These are phyloP conservation scores for Cerastis rubricosa DNA, from an alignment of 2,888 invertebrate genomes.

Conservation along the genomic window DNA sequence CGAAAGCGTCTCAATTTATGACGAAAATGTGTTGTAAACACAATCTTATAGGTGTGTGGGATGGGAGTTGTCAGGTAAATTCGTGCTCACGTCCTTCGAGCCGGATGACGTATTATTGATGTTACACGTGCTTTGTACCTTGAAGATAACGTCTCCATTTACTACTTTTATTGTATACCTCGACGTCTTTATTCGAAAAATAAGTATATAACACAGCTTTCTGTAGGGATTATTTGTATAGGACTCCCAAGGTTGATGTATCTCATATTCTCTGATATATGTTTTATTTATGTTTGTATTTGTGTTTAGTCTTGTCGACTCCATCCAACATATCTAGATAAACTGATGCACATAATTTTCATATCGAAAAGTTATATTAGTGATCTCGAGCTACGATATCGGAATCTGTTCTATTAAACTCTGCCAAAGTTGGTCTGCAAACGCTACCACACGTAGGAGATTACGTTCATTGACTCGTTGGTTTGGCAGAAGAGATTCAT, in stretches of 20 bases:
- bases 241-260: not conserved
- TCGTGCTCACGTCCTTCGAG: constrained; percentile 39
- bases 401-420: constrained; percentile 50
- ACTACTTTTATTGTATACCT: constrained; percentile 33
- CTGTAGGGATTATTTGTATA: not conserved
- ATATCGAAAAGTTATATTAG: constrained; percentile 37
- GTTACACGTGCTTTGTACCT: constrained; percentile 44
- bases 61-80: constrained; percentile 51
- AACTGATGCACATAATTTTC: constrained; percentile 16
- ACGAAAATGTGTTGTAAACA: constrained; percentile 11
- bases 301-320: not conserved
- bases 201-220: not conserved
- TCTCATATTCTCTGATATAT: not conserved
- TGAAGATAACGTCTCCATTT: constrained; percentile 24
- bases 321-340: not conserved
- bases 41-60: constrained; percentile 1
- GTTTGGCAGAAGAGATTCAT: constrained; percentile 13
- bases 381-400: constrained; percentile 26
- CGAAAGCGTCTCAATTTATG: constrained; percentile 38
- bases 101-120: constrained; percentile 50
- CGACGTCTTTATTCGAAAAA: constrained; percentile 13
- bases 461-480: constrained; percentile 20
- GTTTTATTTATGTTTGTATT: constrained; percentile 4
- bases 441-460: constrained; percentile 26
- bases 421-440: constrained; percentile 31